phyloP scores from a whole-genome alignment of 2,113 vertebrate species.

The Peucedramus taeniatus region DNA sequence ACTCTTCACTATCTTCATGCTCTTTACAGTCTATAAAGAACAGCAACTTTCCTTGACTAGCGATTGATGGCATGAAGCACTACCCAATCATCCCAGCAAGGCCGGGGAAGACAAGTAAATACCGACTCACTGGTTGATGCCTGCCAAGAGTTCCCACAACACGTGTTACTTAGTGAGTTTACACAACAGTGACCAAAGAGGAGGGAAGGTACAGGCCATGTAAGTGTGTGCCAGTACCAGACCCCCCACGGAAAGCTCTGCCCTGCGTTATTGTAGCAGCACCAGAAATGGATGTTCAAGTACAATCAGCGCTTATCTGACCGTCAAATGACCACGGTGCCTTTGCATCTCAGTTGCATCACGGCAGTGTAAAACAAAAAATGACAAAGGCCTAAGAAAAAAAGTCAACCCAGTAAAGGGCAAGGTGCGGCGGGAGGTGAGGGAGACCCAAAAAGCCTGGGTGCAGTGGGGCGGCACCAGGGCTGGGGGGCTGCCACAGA shows the following conservation, averaged over 20 bases:
- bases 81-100: neutral
- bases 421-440: neutral
- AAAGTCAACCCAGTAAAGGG: neutral
- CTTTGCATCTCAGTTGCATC: neutral
- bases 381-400: slow-evolving; percentile 1
- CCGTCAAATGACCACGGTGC: neutral
- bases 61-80: neutral
- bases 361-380: neutral
- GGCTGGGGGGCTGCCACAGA: neutral
- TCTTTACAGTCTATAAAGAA: neutral
- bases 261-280: neutral
- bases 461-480: neutral
- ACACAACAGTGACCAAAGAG: neutral
- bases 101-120: neutral
- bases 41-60: neutral
- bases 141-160: neutral
- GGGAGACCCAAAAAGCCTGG: neutral
- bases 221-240: neutral
- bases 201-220: neutral
- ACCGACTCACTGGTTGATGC: neutral
- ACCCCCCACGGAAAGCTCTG: neutral
- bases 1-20: neutral
- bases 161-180: neutral
- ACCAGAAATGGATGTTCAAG: neutral
- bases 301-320: neutral